A percentile compares a stretch with the other conserved stretches of the same genome.
Conservation (phyloP, 2,113 vertebrate genomes). For the Sphaerodactylus townsendi region DNA sequence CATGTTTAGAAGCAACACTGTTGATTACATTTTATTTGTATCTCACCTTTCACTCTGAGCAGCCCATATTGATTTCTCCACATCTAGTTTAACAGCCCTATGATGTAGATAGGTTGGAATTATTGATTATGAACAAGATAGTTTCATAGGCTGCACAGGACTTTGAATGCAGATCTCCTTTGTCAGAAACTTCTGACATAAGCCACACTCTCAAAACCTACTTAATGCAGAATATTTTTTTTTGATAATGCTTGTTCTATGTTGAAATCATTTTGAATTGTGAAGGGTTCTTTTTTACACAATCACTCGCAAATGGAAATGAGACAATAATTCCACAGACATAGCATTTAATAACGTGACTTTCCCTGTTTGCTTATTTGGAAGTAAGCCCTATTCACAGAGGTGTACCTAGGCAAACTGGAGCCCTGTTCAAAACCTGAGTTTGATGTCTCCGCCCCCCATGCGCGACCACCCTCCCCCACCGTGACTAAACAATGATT, state of each 20-base stretch:
- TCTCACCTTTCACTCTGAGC: neutral
- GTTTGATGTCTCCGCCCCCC: too few species aligned
- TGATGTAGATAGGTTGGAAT: neutral
- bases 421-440: too few species aligned
- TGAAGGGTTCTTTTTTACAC: too few species aligned
- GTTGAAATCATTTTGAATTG: too few species aligned
- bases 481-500: too few species aligned
- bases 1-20: neutral
- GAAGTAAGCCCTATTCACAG: too few species aligned
- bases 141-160: neutral
- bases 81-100: neutral
- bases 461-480: too few species aligned
- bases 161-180: neutral
- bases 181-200: neutral
- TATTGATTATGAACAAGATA: neutral
- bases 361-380: too few species aligned
- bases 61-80: neutral
- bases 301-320: too few species aligned
- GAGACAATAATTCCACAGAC: too few species aligned
- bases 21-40: neutral
- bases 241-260: neutral
- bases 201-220: neutral
- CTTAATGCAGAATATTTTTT: neutral
- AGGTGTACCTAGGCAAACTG: too few species aligned
- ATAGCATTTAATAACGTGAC: too few species aligned